A percentile compares a stretch with the other conserved stretches of the same genome.
phyloP scores from a whole-genome alignment of 2,113 vertebrate species.

The Antennarius striatus region DNA sequence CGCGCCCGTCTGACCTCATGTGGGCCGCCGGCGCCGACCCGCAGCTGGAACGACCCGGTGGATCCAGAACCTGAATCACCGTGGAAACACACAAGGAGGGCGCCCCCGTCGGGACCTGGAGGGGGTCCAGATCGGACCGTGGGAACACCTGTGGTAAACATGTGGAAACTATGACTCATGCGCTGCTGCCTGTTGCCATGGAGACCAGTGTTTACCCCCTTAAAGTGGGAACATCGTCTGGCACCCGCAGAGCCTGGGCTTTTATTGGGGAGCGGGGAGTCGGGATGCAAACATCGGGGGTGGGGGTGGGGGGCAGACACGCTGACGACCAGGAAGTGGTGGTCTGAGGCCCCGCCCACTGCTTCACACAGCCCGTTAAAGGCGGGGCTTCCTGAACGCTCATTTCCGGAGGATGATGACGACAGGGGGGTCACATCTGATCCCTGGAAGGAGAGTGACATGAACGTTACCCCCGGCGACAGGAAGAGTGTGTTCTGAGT shows the following conservation, averaged over 20 bases:
- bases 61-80: slow-evolving; percentile 31
- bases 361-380: slow-evolving; percentile 55
- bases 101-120: slow-evolving; percentile 24
- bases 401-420: slow-evolving; percentile 60
- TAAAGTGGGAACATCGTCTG: slow-evolving; percentile 25
- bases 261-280: background rate
- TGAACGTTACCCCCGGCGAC: background rate
- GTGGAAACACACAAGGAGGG: slow-evolving; percentile 31
- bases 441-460: slow-evolving; percentile 23
- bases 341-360: slow-evolving; percentile 50
- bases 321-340: slow-evolving; percentile 45
- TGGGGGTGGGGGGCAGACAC: slow-evolving; percentile 52
- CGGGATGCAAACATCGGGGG: slow-evolving; percentile 43
- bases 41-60: slow-evolving; percentile 13
- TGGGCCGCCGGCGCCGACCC: slow-evolving; percentile 42
- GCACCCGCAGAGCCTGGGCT: slow-evolving; percentile 7
- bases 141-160: slow-evolving; percentile 51
- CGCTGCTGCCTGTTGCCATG: slow-evolving; percentile 50
- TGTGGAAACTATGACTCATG: slow-evolving; percentile 65
- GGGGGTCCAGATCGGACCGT: background rate
- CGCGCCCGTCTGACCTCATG: slow-evolving; percentile 71
- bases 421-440: slow-evolving; percentile 45
- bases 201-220: slow-evolving; percentile 47
- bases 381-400: slow-evolving; percentile 26
- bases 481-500: background rate